phyloP scores from a whole-genome alignment of 2,888 invertebrate species.

The Nasonia oneida region DNA sequence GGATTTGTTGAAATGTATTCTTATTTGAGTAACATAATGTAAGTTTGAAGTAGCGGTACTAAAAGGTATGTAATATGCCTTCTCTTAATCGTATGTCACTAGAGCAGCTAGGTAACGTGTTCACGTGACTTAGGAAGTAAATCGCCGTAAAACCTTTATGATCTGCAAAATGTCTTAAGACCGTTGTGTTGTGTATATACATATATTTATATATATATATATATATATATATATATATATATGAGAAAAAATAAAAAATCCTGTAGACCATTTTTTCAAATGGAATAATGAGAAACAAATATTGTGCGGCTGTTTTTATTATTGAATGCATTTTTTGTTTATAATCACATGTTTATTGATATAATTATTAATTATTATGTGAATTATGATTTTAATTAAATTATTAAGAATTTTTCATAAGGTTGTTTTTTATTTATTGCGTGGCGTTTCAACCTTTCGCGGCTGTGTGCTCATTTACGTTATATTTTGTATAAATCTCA shows the following conservation, averaged over 20 bases:
- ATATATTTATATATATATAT: slow-evolving; percentile 60
- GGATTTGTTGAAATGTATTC: slow-evolving; percentile 26
- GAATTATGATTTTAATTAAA: slow-evolving; percentile 61
- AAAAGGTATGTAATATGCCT: slow-evolving; percentile 44
- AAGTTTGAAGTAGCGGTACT: slow-evolving; percentile 48
- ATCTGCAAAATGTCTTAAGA: slow-evolving; percentile 56
- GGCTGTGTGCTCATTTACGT: slow-evolving; percentile 36
- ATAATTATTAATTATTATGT: slow-evolving; percentile 53
- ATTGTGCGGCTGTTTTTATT: slow-evolving; percentile 58
- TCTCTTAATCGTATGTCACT: slow-evolving; percentile 48
- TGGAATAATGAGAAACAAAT: slow-evolving; percentile 38
- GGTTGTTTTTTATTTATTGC: slow-evolving; percentile 52
- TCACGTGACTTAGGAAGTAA: slow-evolving; percentile 43
- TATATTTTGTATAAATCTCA: slow-evolving; percentile 10
- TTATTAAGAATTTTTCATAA: slow-evolving; percentile 58
- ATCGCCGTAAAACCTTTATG: slow-evolving; percentile 45
- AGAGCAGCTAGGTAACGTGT: slow-evolving; percentile 49
- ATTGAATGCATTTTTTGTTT: slow-evolving; percentile 56
- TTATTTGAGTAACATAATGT: slow-evolving; percentile 38
- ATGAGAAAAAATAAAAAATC: slow-evolving; percentile 43
- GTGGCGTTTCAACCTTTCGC: slow-evolving; percentile 31
- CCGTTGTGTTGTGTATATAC: slow-evolving; percentile 61
- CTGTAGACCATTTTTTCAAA: slow-evolving; percentile 58
- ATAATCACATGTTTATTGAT: slow-evolving; percentile 49
- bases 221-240: slow-evolving; percentile 60